These are phyloP conservation scores for Melanostigma gelatinosum DNA, from an alignment of 2,113 vertebrate species.

Conservation along the genomic window DNA sequence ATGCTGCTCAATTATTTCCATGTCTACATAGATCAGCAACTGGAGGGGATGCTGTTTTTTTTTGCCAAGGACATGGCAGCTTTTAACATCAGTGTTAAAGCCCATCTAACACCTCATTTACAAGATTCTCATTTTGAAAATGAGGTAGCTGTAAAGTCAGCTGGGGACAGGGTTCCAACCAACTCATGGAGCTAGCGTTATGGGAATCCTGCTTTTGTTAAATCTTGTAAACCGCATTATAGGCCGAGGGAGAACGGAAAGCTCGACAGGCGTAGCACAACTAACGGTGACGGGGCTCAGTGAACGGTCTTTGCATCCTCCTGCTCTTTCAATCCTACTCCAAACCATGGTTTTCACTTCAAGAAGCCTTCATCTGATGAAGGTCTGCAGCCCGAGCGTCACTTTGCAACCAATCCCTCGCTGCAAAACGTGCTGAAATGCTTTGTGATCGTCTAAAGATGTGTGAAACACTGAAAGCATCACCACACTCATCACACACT, in stretches of 20 bases:
- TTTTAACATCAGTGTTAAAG: not conserved
- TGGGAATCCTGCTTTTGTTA: not conserved
- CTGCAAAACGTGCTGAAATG: not conserved
- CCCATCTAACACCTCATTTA: not conserved
- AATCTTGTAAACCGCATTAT: too few species aligned
- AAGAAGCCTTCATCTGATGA: not conserved
- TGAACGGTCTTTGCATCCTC: not conserved
- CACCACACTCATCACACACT: not conserved
- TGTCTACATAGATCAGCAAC: not conserved
- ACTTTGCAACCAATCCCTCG: not conserved
- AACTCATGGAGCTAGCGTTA: not conserved
- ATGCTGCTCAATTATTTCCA: not conserved
- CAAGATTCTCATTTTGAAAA: not conserved
- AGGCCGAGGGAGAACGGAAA: not conserved
- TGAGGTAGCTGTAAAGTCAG: not conserved
- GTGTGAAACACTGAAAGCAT: not conserved
- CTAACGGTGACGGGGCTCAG: not conserved
- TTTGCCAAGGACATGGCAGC: not conserved
- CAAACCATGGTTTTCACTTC: not conserved
- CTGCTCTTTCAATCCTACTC: not conserved
- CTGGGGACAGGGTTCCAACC: not conserved
- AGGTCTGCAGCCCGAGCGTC: too few species aligned
- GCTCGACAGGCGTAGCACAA: not conserved
- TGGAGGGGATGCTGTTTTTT: not conserved
- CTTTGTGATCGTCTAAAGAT: conserved; percentile 7